Base-by-base conservation (phyloP, 2,888 invertebrate species). In the Slavum lentiscoides region DNA sequence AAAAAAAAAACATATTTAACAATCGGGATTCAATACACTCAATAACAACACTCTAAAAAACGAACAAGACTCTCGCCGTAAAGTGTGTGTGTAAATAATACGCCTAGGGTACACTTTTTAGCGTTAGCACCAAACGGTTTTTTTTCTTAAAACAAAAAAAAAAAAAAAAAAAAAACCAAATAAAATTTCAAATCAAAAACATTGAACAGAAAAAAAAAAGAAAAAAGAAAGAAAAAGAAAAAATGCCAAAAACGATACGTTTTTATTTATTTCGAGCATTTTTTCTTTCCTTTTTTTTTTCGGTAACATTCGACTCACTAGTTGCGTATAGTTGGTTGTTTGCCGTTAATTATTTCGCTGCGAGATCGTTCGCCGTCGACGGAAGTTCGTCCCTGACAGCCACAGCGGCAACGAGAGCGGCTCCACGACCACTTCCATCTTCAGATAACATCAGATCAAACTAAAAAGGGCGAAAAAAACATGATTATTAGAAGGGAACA, bases 401-500 rank as follows among this genome's bases (percentile, higher is more conserved):
- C 59, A 97, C 96, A 15, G 97, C 97, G n/a, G 97, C 97, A 19
- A 97, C 96, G 76, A 97, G 88, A 82, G 97, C 97, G 74, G 97
- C 97, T 49, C 97, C 97, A 85, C 96, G 92, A n/a, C 97, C 97
- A 85, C 96, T 96, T 74, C 97, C 97, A 86, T 97, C 97, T 87
- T 97, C 96, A 1, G 96, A 96, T 81, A 97, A 88, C 96, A 96
- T 96, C 84, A 98, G 89, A 87, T 95, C 93, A 87, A 96, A 97
- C 91, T 95, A 15, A 15, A 49, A 49, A 43, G 43, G 1, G 11
- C 90, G 89, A 66, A 85, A 82, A 70, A 43, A 43, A 43, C 43
- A 43, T 9, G 43, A 43, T 43, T 43, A 43, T 30, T 30, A 9
- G 43, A 43, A 43, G 6, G 2, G 43, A 4, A 43, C 7, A 43